A percentile compares a stretch with the other conserved stretches of the same genome.
phyloP scores from a whole-genome alignment of 2,888 invertebrate genomes.

The Rotaria sp. region DNA sequence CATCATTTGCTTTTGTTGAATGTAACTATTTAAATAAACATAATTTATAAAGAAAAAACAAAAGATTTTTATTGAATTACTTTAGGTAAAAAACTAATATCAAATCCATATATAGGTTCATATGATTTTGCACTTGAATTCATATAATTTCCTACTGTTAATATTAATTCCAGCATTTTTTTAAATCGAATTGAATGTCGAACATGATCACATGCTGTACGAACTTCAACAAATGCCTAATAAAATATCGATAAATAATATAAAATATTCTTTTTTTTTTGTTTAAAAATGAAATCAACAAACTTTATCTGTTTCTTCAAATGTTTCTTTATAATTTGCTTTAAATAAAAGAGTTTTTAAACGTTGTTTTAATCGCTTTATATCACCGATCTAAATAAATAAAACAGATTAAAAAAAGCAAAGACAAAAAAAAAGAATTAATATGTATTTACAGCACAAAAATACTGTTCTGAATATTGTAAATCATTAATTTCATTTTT shows the following conservation, averaged over 20 bases:
- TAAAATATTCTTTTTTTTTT: too few species aligned
- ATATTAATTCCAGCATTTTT: constrained; percentile 75
- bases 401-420: neutral
- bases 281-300: neutral
- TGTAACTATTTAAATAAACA: constrained; percentile 48
- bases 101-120: constrained; percentile 80
- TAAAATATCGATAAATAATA: too few species aligned
- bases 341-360: constrained; percentile 17
- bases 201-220: constrained; percentile 77
- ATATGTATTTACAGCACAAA: neutral
- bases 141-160: constrained; percentile 89
- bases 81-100: constrained; percentile 88
- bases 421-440: neutral
- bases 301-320: constrained; percentile 29
- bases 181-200: constrained; percentile 80
- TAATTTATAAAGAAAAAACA: neutral
- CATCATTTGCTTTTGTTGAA: constrained; percentile 74
- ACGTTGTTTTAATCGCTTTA: constrained; percentile 9
- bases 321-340: neutral
- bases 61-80: constrained; percentile 56
- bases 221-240: constrained; percentile 11
- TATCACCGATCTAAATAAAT: constrained; percentile 10
- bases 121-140: constrained; percentile 88
- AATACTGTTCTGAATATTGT: constrained; percentile 15
- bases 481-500: constrained; percentile 27